These are phyloP conservation scores for Thymelicus acteon DNA, from an alignment of 2,888 invertebrate genomes.

Conservation along the genomic window DNA sequence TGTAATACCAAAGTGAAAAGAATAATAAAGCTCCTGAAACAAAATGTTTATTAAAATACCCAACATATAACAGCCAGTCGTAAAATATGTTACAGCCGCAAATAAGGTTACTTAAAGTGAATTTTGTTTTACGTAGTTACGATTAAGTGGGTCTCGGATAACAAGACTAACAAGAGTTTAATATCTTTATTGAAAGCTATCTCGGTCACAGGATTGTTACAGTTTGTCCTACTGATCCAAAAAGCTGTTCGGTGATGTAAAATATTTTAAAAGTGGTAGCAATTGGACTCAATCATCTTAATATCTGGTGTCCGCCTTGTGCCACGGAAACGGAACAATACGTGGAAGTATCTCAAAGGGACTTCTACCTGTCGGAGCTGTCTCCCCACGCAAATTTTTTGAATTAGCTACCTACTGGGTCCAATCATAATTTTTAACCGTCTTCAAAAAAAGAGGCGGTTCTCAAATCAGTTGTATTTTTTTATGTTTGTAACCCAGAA, in stretches of 20 bases:
- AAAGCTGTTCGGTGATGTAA: slow-evolving; percentile 12
- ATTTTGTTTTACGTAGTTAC: slow-evolving; percentile 19
- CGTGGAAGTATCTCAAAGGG: neutral
- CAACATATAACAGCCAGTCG: neutral
- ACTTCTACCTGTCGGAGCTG: no score
- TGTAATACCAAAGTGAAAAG: neutral
- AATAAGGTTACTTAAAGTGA: slow-evolving; percentile 22
- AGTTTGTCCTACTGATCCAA: slow-evolving; percentile 33
- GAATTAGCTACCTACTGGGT: no score
- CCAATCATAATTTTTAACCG: no score
- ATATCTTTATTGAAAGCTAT: slow-evolving; percentile 35
- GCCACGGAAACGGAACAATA: neutral
- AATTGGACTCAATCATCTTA: neutral
- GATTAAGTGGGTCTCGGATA: slow-evolving; percentile 32
- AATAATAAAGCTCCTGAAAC: neutral
- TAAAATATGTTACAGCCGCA: neutral
- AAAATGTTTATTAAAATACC: neutral
- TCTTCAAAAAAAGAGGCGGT: no score
- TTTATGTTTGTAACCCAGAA: no score
- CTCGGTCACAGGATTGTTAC: slow-evolving; percentile 31
- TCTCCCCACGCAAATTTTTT: no score
- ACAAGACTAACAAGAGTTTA: slow-evolving; percentile 34
- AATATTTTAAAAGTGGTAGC: neutral
- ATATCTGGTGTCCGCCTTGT: neutral
- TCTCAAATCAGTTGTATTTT: neutral